Percentiles rank a stretch among this genome's conserved stretches.
Conservation (phyloP, 2,797 vertebrate genomes). For the Halcyon leucocephala region DNA sequence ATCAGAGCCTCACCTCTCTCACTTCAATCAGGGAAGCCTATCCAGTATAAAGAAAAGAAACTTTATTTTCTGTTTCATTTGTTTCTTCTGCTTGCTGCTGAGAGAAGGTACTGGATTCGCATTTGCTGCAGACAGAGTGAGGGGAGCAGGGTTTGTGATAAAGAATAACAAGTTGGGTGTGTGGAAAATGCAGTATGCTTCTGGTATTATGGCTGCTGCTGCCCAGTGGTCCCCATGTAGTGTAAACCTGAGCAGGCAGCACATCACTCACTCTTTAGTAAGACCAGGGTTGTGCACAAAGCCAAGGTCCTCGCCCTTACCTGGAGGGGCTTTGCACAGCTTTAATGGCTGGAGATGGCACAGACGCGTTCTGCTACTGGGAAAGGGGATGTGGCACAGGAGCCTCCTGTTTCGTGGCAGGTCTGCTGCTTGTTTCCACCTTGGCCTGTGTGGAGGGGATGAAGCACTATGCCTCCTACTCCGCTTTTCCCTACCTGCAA, state of each 20-base stretch:
- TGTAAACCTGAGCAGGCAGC: background rate
- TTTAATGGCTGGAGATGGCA: background rate
- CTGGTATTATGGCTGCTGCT: background rate
- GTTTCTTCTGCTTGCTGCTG: background rate
- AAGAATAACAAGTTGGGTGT: background rate
- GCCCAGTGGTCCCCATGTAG: fast-evolving
- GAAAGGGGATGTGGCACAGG: background rate
- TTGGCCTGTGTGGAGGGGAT: background rate
- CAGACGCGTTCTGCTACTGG: background rate
- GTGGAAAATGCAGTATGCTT: background rate
- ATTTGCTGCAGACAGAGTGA: background rate
- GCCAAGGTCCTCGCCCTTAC: background rate
- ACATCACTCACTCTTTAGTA: background rate
- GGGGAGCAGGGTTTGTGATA: background rate
- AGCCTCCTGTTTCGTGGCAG: background rate
- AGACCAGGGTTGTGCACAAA: background rate
- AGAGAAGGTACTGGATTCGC: background rate
- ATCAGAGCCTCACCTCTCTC: background rate
- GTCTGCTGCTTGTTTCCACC: background rate
- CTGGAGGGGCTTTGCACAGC: background rate
- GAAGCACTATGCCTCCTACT: background rate
- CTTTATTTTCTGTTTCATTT: background rate
- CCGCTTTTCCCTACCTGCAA: background rate
- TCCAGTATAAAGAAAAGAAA: background rate
- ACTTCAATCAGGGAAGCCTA: background rate